Evolutionary conservation across 2,888 invertebrate genomes (phyloP).

Genomic region (Micropterix aruncella): DNA sequence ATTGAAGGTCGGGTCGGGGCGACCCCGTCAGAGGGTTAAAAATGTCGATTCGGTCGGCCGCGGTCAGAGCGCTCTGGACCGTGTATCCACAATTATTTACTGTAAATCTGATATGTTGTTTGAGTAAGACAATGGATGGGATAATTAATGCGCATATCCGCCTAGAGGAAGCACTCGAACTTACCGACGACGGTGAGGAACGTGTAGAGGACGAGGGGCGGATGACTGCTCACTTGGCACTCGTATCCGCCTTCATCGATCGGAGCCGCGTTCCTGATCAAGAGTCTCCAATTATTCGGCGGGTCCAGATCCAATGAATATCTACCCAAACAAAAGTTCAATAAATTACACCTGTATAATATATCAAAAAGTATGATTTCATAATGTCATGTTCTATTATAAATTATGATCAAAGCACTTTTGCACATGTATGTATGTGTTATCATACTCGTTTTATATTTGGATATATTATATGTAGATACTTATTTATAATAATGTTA

Average conservation of each 20-base stretch:
- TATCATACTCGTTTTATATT: no score
- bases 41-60: not conserved
- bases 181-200: slow-evolving; percentile 46
- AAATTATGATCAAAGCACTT: slow-evolving; percentile 1
- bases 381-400: slow-evolving; percentile 1
- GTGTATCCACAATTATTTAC: no score
- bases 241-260: slow-evolving; percentile 49
- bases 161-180: no score
- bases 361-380: slow-evolving; percentile 1
- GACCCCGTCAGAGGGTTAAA: not conserved
- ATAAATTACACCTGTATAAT: not conserved
- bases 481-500: no score
- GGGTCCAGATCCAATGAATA: slow-evolving; percentile 41
- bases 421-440: not conserved
- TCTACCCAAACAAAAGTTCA: slow-evolving; percentile 22
- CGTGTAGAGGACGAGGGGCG: slow-evolving; percentile 42
- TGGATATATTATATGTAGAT: no score
- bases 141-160: not conserved
- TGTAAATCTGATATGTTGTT: no score
- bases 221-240: slow-evolving; percentile 50
- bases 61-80: not conserved
- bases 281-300: slow-evolving; percentile 51
- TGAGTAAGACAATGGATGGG: not conserved
- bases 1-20: not conserved
- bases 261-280: slow-evolving; percentile 43